Evolutionary conservation across 2,888 invertebrate genomes (phyloP).

Genomic region (Yponomeuta plumbellus): DNA sequence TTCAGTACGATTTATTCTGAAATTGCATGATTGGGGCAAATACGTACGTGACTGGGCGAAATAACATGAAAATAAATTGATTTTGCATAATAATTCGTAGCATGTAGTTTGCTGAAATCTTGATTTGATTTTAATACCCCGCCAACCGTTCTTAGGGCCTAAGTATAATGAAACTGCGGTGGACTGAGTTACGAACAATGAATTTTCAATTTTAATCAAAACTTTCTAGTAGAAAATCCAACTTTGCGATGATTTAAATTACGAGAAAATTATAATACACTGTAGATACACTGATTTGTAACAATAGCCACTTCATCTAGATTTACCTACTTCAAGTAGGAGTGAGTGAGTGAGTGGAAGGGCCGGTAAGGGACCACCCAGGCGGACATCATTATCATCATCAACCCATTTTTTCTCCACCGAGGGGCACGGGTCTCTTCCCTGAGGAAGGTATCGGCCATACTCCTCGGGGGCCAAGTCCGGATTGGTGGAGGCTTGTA

Average conservation of each 20-base stretch:
- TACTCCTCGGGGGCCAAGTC: too few species aligned
- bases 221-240: neutral
- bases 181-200: neutral
- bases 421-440: too few species aligned
- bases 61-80: neutral
- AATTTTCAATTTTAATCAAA: slow-evolving; percentile 2
- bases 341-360: too few species aligned
- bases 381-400: too few species aligned
- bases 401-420: too few species aligned
- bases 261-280: neutral
- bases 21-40: neutral
- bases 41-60: neutral
- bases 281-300: neutral
- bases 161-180: neutral
- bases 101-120: neutral
- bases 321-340: too few species aligned
- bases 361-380: too few species aligned
- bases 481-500: too few species aligned
- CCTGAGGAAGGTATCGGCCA: too few species aligned
- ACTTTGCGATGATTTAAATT: too few species aligned
- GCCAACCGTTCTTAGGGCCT: neutral
- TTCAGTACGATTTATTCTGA: neutral
- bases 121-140: slow-evolving; percentile 1
- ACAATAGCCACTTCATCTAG: neutral
- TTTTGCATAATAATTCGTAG: neutral